Conservation (phyloP, 1,140 invertebrate genomes). For the Acromyrmex echinatior region DNA sequence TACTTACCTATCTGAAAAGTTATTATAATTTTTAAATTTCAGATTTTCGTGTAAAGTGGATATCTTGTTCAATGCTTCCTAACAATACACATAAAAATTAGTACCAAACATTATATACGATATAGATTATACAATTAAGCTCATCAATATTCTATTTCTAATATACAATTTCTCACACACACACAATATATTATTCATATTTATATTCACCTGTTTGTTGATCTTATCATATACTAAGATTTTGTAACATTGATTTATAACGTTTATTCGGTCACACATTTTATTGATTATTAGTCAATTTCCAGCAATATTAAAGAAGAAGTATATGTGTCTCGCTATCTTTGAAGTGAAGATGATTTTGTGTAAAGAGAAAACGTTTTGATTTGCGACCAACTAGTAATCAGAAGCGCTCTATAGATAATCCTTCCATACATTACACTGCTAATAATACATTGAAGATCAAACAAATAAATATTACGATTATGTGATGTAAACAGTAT, state of each 20-base stretch:
- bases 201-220: background rate
- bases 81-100: constrained; percentile 14
- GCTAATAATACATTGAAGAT: background rate
- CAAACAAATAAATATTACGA: background rate
- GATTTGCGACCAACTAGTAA: background rate
- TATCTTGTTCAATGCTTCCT: background rate
- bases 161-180: background rate
- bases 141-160: background rate
- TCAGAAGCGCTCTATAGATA: no score
- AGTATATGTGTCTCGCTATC: background rate
- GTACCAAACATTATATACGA: background rate
- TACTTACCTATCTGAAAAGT: background rate
- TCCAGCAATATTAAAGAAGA: background rate
- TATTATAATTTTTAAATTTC: background rate
- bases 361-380: background rate
- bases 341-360: background rate
- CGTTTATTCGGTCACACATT: background rate
- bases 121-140: background rate
- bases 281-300: background rate
- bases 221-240: background rate
- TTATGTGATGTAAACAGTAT: background rate
- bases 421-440: background rate
- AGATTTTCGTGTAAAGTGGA: background rate
- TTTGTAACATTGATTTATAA: background rate
- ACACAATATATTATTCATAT: background rate